A percentile compares a stretch with the other conserved stretches of the same genome.
Conservation (phyloP, 1,140 invertebrate genomes). For the Steinernema feltiae region DNA sequence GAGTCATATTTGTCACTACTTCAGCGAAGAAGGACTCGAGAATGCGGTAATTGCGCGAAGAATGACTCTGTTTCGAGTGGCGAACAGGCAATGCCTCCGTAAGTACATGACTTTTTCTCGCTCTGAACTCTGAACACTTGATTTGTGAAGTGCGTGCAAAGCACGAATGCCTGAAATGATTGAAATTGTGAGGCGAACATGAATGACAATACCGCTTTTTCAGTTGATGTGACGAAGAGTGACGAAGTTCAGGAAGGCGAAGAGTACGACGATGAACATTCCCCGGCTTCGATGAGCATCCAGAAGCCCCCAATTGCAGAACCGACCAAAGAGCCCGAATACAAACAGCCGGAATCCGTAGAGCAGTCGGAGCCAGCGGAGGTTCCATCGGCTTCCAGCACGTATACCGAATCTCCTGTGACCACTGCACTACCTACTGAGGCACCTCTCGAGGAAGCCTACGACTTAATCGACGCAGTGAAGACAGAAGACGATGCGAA, state of each 20-base stretch:
- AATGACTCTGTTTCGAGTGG: conserved; percentile 50
- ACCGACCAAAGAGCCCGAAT: background rate
- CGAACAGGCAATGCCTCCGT: conserved; percentile 43
- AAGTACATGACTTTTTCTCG: too few relatives aligned
- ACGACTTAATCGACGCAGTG: background rate
- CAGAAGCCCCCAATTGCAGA: background rate
- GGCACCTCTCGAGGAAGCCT: background rate
- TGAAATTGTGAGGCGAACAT: too few relatives aligned
- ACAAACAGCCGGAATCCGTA: too few relatives aligned
- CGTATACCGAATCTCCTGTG: too few relatives aligned
- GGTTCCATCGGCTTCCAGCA: too few relatives aligned
- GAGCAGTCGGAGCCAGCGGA: too few relatives aligned
- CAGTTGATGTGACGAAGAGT: conserved; percentile 1
- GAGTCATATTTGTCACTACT: conserved; percentile 51
- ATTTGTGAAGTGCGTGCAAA: too few relatives aligned
- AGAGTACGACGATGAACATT: background rate
- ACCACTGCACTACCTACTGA: background rate
- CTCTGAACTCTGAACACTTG: background rate
- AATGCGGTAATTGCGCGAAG: conserved; percentile 33
- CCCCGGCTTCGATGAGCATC: background rate
- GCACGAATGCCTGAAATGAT: too few relatives aligned
- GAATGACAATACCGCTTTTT: too few relatives aligned
- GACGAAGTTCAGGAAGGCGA: conserved; percentile 1
- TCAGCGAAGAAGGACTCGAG: conserved; percentile 47
- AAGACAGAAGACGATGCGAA: background rate